Conservation (phyloP, 2,113 vertebrate genomes). For the Aix galericulata region DNA sequence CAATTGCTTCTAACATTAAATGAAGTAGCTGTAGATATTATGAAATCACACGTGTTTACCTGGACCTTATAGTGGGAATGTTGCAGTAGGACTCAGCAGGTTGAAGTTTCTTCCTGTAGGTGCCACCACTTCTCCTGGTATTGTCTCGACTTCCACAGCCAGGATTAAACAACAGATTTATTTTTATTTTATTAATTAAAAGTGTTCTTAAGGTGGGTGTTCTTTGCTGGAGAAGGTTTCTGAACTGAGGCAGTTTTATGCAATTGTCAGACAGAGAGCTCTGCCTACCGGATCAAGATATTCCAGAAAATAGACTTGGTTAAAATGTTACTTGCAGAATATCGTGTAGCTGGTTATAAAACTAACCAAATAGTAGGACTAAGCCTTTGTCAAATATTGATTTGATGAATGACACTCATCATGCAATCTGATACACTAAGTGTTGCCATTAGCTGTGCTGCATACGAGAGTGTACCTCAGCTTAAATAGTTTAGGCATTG, state of each 20-base stretch:
- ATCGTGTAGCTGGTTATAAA: background rate
- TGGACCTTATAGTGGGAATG: background rate
- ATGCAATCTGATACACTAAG: background rate
- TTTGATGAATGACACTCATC: background rate
- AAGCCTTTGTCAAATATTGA: conserved; percentile 34
- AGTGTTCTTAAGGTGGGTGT: background rate
- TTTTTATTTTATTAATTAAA: background rate
- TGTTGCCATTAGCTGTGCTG: background rate
- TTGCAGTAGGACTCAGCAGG: background rate
- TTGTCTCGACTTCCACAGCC: background rate
- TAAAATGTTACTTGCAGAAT: background rate
- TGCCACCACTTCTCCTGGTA: conserved; percentile 19
- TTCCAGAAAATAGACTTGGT: background rate
- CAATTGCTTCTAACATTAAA: background rate
- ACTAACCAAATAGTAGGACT: background rate
- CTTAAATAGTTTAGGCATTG: background rate
- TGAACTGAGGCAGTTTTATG: background rate
- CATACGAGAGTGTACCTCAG: rapidly evolving
- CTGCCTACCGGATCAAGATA: background rate
- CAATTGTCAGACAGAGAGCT: background rate
- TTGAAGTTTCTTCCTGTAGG: background rate
- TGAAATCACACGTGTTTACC: background rate
- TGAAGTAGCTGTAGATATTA: background rate
- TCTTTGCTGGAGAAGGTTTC: background rate
- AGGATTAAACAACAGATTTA: background rate